Evolutionary conservation across 2,888 invertebrate species (phyloP).

Genomic region (Sarcophaga caerulescens): DNA sequence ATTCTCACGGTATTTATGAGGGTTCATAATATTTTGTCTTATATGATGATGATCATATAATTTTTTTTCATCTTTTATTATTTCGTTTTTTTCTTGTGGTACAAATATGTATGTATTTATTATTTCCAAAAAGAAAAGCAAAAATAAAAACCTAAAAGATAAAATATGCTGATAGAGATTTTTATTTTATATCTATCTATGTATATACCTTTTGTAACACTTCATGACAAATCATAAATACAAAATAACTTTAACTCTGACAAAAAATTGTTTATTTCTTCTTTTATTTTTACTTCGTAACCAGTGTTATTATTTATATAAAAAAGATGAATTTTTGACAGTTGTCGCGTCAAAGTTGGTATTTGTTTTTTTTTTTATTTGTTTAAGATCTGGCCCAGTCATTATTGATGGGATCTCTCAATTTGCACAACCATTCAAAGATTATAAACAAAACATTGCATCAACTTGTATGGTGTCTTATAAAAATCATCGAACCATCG

Average conservation of each 20-base stretch:
- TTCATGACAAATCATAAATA: conserved; percentile 56
- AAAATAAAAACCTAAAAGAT: neutral
- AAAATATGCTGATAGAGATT: conserved; percentile 12
- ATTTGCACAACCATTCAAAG: conserved; percentile 54
- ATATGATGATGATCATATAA: conserved; percentile 39
- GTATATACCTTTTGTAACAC: conserved; percentile 45
- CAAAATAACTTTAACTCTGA: conserved; percentile 46
- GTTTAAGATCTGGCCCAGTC: conserved; percentile 49
- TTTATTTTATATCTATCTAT: conserved; percentile 3
- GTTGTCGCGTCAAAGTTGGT: conserved; percentile 51
- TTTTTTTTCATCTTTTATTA: conserved; percentile 22
- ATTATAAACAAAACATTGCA: conserved; percentile 54
- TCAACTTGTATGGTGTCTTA: conserved; percentile 46
- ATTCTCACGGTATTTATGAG: conserved; percentile 52
- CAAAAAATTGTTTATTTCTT: conserved; percentile 32
- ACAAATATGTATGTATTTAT: neutral
- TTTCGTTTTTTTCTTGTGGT: neutral
- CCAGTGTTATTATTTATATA: conserved; percentile 11
- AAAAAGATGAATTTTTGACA: conserved; percentile 46
- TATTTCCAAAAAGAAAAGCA: neutral
- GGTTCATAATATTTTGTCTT: neutral
- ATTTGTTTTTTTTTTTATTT: conserved; percentile 10
- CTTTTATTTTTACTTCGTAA: conserved; percentile 5
- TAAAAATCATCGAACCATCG: conserved; percentile 57
- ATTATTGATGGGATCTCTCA: conserved; percentile 65